phyloP scores from a whole-genome alignment of 2,797 vertebrate species.

The Petrocephalus schoutedeni region DNA sequence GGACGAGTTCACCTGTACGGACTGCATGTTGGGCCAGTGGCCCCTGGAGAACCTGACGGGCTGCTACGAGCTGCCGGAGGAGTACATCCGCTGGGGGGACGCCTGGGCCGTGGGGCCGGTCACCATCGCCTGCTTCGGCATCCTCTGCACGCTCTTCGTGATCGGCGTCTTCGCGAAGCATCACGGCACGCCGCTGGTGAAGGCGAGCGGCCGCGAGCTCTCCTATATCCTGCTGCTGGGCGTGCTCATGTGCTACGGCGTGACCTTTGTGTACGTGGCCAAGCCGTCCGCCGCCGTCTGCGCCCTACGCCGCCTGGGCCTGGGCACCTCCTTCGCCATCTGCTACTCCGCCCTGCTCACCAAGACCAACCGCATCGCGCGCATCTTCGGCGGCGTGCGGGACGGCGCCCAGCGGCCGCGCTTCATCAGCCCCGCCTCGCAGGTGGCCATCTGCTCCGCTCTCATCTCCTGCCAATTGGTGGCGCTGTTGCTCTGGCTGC shows the following conservation, averaged over 20 bases:
- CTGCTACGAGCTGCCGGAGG: conserved; percentile 89
- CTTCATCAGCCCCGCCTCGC: conserved; percentile 93
- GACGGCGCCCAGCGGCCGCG: conserved; percentile 88
- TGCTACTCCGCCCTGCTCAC: conserved; percentile 95
- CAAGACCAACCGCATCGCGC: conserved; percentile 95
- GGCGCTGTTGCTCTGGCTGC: conserved; percentile 83
- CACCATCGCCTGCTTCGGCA: conserved; percentile 86
- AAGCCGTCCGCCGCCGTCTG: conserved; percentile 88
- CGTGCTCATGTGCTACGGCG: conserved; percentile 92
- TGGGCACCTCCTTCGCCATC: conserved; percentile 91
- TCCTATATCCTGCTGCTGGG: conserved; percentile 92
- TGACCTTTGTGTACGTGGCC: conserved; percentile 95
- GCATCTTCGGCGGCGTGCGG: conserved; percentile 89
- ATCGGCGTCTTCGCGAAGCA: conserved; percentile 82
- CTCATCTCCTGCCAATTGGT: conserved; percentile 94
- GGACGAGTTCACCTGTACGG: conserved; percentile 89
- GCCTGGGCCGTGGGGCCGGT: conserved; percentile 93
- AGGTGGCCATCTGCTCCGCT: conserved; percentile 88
- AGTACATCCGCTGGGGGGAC: conserved; percentile 93
- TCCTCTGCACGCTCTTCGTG: conserved; percentile 85
- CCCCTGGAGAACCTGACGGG: conserved; percentile 85
- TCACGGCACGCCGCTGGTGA: conserved; percentile 90
- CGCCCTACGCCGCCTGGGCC: conserved; percentile 79
- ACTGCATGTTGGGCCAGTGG: conserved; percentile 91
- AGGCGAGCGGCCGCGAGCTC: conserved; percentile 94